phyloP scores from a whole-genome alignment of 2,113 vertebrate species.

The Camelus dromedarius region DNA sequence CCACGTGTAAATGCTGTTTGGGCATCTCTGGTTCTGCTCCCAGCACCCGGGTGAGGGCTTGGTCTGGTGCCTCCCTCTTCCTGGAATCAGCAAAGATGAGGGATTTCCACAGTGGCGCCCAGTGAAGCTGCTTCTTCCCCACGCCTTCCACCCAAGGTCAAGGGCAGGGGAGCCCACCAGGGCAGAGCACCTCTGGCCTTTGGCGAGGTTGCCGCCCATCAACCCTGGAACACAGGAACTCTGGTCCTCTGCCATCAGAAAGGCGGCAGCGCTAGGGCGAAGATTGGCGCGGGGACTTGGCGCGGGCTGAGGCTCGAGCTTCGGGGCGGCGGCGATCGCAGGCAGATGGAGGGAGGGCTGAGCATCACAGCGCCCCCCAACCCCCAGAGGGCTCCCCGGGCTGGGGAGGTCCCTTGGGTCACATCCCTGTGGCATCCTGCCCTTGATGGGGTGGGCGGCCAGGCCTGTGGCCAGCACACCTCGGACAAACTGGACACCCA shows the following conservation, averaged over 20 bases:
- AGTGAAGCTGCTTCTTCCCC: not conserved
- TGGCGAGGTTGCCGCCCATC: not conserved
- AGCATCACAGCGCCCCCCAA: not conserved
- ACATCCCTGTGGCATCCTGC: accelerated
- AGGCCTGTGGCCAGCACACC: accelerated
- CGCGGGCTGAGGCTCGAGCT: accelerated
- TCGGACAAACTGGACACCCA: accelerated
- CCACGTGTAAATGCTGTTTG: accelerated
- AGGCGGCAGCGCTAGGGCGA: not conserved
- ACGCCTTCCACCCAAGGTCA: not conserved
- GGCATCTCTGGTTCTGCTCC: not conserved
- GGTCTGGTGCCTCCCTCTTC: accelerated
- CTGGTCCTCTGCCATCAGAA: accelerated
- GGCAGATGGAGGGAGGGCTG: not conserved
- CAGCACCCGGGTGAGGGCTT: accelerated
- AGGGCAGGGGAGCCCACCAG: accelerated
- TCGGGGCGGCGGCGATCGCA: not conserved
- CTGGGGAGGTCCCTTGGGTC: not conserved
- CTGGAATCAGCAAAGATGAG: not conserved
- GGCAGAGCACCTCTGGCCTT: accelerated
- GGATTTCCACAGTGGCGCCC: accelerated
- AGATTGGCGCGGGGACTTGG: not conserved
- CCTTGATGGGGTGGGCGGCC: not conserved
- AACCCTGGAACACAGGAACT: accelerated
- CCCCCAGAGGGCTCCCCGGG: conserved; percentile 3